Percentiles rank a stretch among this genome's conserved stretches.
Evolutionary conservation across 2,113 vertebrate species (phyloP).

Genomic region (Melanerpes aurifrons): DNA sequence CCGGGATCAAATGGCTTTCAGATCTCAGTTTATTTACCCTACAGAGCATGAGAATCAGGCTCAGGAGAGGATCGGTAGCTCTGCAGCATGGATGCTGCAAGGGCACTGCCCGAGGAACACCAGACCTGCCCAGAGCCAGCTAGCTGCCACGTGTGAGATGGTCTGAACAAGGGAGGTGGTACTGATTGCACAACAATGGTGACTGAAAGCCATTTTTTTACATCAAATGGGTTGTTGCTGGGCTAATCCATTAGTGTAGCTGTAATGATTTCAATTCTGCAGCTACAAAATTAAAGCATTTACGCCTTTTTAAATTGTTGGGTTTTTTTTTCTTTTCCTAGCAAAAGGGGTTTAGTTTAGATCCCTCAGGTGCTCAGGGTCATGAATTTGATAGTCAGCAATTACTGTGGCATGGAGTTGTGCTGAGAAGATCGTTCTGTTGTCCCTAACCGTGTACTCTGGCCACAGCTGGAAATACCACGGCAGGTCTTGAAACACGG

Average conservation of each 20-base stretch:
- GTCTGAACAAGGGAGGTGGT: not conserved
- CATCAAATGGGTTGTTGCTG: not conserved
- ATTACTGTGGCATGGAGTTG: not conserved
- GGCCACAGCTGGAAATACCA: not conserved
- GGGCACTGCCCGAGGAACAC: not conserved
- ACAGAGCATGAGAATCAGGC: accelerated
- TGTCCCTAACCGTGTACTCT: not conserved
- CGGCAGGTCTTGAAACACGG: not conserved
- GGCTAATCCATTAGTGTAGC: not conserved
- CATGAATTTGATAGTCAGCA: not conserved
- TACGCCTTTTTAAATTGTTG: too few relatives aligned
- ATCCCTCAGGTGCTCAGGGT: not conserved
- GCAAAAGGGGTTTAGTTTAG: not conserved
- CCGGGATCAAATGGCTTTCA: accelerated
- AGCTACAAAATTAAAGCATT: not conserved
- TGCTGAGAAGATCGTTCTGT: not conserved
- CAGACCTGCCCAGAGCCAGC: too few relatives aligned
- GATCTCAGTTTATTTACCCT: accelerated
- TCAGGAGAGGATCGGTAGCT: accelerated
- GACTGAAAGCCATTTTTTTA: not conserved
- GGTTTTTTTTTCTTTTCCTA: too few relatives aligned
- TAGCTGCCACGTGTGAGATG: accelerated
- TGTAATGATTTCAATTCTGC: not conserved
- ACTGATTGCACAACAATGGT: not conserved
- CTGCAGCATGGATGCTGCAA: accelerated